Conservation (phyloP, 2,797 vertebrate genomes). For the Petrocephalus schoutedeni region DNA sequence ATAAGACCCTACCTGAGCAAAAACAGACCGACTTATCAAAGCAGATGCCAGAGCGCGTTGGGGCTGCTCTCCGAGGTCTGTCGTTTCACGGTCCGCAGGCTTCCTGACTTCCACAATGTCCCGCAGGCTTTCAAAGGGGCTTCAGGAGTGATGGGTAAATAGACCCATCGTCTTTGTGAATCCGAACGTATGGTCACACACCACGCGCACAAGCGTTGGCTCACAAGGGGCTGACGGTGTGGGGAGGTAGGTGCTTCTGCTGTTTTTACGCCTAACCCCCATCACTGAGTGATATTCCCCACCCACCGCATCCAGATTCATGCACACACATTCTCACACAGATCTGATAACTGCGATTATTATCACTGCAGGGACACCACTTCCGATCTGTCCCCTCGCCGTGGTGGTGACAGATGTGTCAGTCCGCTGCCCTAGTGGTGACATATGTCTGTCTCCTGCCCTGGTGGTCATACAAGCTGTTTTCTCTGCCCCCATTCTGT, state of each 20-base stretch:
- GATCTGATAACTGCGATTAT: background rate
- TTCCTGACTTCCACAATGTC: background rate
- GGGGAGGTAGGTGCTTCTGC: background rate
- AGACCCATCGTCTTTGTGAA: background rate
- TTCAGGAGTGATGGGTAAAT: background rate
- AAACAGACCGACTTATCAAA: background rate
- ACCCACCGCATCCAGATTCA: background rate
- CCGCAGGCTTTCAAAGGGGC: background rate
- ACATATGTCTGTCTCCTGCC: background rate
- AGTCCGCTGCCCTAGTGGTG: background rate
- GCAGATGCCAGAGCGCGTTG: background rate
- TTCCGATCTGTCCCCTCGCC: background rate
- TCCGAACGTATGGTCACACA: background rate
- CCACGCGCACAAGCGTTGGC: background rate
- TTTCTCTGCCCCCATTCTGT: background rate
- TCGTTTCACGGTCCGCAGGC: background rate
- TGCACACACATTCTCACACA: background rate
- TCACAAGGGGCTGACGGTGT: background rate
- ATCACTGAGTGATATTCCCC: background rate
- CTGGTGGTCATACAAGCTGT: background rate
- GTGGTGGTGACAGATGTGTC: background rate
- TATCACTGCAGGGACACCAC: background rate
- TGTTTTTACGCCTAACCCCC: background rate
- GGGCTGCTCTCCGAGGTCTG: background rate
- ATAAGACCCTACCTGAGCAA: slow-evolving; percentile 2